These are phyloP conservation scores for Danio kyathit DNA, from an alignment of 2,797 vertebrate genomes.

Conservation along the genomic window DNA sequence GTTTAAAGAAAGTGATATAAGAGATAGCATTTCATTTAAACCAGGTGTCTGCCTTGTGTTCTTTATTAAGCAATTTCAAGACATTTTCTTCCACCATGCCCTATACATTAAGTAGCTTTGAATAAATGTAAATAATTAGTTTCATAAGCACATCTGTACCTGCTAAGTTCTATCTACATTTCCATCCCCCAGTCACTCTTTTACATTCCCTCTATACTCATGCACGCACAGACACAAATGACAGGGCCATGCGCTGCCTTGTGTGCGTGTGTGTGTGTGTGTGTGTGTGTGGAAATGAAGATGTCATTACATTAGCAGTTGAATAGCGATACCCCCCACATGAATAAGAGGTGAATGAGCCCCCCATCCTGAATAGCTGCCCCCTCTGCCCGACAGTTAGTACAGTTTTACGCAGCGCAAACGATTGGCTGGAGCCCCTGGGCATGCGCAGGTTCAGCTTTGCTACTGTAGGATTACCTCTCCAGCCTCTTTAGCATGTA, in stretches of 20 bases:
- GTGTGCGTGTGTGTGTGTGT: constrained; percentile 60
- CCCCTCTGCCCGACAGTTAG: constrained; percentile 74
- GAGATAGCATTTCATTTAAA: not conserved
- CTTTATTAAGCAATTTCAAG: not conserved
- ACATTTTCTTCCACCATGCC: not conserved
- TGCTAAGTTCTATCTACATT: constrained; percentile 9
- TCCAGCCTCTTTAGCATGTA: constrained; percentile 83
- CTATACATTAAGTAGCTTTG: not conserved
- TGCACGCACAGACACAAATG: constrained; percentile 34
- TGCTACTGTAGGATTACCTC: constrained; percentile 77
- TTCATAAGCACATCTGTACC: constrained; percentile 5
- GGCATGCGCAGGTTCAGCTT: constrained; percentile 77
- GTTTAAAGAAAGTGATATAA: not conserved
- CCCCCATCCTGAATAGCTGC: constrained; percentile 56
- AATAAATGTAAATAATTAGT: not conserved
- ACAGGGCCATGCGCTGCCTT: constrained; percentile 54
- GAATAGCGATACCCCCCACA: constrained; percentile 72
- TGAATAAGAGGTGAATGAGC: constrained; percentile 59
- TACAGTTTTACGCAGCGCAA: constrained; percentile 83
- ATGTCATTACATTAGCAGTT: constrained; percentile 87
- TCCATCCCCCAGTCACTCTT: not conserved
- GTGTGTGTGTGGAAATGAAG: constrained; percentile 77
- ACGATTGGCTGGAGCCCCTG: constrained; percentile 76
- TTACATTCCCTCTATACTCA: constrained; percentile 5
- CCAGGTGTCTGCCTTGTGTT: not conserved